Conservation (phyloP, 2,113 vertebrate species). For the Apteryx mantelli region DNA sequence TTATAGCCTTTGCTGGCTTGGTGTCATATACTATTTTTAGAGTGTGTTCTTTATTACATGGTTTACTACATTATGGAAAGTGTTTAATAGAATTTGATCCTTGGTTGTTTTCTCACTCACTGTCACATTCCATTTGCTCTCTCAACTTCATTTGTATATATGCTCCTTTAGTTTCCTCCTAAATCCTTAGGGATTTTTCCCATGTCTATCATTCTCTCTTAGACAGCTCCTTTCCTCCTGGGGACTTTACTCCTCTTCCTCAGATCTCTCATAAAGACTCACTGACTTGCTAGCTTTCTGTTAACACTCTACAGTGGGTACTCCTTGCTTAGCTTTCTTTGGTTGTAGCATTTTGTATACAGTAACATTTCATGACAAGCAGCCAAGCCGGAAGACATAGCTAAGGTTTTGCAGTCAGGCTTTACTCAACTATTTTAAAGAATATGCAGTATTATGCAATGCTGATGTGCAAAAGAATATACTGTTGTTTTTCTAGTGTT, state of each 20-base stretch:
- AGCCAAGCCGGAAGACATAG: not conserved
- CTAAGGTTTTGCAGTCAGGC: not conserved
- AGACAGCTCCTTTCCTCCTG: not conserved
- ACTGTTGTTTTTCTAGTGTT: not conserved
- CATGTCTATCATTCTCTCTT: not conserved
- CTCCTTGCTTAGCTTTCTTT: not conserved
- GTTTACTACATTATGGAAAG: not conserved
- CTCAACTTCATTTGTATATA: not conserved
- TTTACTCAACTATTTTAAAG: not conserved
- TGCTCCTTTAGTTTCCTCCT: not conserved
- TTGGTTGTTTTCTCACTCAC: not conserved
- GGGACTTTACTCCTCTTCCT: not conserved
- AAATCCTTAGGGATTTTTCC: not conserved
- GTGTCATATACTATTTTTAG: not conserved
- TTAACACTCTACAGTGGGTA: not conserved
- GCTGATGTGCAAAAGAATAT: not conserved
- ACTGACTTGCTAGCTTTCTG: not conserved
- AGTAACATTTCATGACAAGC: not conserved
- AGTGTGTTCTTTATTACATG: not conserved
- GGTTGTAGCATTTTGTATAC: not conserved
- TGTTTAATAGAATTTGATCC: not conserved
- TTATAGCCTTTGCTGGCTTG: not conserved
- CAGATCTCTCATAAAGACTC: not conserved
- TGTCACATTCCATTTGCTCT: not conserved
- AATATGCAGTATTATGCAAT: not conserved